These are phyloP conservation scores for Drosophila pachea DNA, from an alignment of 1,140 invertebrate species.

Conservation along the genomic window DNA sequence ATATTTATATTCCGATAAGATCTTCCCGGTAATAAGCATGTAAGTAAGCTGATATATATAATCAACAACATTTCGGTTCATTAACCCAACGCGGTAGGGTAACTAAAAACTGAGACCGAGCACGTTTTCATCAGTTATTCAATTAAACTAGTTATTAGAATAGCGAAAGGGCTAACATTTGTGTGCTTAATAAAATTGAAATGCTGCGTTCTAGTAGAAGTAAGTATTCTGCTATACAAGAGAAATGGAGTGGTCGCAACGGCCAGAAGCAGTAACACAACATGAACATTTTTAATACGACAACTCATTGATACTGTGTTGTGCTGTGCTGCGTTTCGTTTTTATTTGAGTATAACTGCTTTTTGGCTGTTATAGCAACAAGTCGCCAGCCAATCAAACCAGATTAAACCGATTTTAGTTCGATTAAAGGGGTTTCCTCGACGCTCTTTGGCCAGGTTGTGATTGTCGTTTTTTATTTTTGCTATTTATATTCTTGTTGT, in stretches of 20 bases:
- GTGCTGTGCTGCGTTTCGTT: conserved; percentile 14
- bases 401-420: conserved; percentile 78
- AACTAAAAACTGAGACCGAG: background rate
- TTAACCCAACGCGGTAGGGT: conserved; percentile 2
- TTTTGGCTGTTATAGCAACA: conserved; percentile 34
- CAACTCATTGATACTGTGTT: conserved; percentile 36
- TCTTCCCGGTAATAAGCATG: background rate
- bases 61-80: conserved; percentile 22
- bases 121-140: background rate
- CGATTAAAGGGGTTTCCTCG: conserved; percentile 69
- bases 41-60: background rate
- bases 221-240: background rate
- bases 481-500: conserved; percentile 3
- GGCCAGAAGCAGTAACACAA: background rate
- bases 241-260: background rate
- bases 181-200: background rate
- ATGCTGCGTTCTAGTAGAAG: background rate
- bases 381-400: conserved; percentile 64
- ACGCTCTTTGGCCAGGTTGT: conserved; percentile 50
- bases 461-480: conserved; percentile 10
- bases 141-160: conserved; percentile 12
- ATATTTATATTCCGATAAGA: conserved; percentile 21
- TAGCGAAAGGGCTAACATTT: conserved; percentile 11
- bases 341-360: conserved; percentile 27
- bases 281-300: conserved; percentile 1